Conservation (phyloP, 2,113 vertebrate species). For the Empidonax traillii region DNA sequence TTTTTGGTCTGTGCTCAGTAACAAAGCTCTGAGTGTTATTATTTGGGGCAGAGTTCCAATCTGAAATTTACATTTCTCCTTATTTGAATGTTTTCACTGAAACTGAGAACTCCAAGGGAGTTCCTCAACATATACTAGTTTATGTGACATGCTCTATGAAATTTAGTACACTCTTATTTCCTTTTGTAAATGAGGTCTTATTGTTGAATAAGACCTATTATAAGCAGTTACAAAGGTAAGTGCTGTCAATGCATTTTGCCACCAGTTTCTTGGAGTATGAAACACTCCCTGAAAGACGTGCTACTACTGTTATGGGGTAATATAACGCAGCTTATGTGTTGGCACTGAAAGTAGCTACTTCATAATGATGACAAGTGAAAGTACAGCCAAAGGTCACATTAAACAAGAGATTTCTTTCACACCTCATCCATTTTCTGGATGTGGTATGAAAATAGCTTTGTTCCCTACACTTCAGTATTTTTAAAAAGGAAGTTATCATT, state of each 20-base stretch:
- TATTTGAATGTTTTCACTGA: slow-evolving; percentile 46
- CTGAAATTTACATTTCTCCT: slow-evolving; percentile 49
- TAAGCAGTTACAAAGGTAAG: slow-evolving; percentile 48
- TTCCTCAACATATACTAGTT: slow-evolving; percentile 27
- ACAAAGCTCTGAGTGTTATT: slow-evolving; percentile 31
- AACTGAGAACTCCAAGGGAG: slow-evolving; percentile 24
- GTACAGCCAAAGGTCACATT: slow-evolving; percentile 70
- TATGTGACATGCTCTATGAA: not conserved
- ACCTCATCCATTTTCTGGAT: slow-evolving; percentile 54
- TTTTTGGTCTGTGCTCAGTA: slow-evolving; percentile 27
- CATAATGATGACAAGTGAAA: slow-evolving; percentile 73
- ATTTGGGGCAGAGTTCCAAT: slow-evolving; percentile 49
- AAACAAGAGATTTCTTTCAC: slow-evolving; percentile 63
- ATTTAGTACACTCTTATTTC: slow-evolving; percentile 29
- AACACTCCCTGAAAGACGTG: slow-evolving; percentile 55
- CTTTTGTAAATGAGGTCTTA: slow-evolving; percentile 34
- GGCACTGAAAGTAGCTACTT: slow-evolving; percentile 64
- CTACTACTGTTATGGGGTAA: slow-evolving; percentile 53
- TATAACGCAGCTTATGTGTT: slow-evolving; percentile 48
- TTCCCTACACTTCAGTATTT: slow-evolving; percentile 17
- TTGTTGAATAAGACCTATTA: slow-evolving; percentile 54
- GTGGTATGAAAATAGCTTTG: slow-evolving; percentile 52
- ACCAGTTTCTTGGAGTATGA: slow-evolving; percentile 46
- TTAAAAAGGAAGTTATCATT: slow-evolving; percentile 16
- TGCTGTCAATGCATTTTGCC: slow-evolving; percentile 36